These are phyloP conservation scores for Hyperoodon ampullatus DNA, from an alignment of 2,113 vertebrate species.

Conservation along the genomic window DNA sequence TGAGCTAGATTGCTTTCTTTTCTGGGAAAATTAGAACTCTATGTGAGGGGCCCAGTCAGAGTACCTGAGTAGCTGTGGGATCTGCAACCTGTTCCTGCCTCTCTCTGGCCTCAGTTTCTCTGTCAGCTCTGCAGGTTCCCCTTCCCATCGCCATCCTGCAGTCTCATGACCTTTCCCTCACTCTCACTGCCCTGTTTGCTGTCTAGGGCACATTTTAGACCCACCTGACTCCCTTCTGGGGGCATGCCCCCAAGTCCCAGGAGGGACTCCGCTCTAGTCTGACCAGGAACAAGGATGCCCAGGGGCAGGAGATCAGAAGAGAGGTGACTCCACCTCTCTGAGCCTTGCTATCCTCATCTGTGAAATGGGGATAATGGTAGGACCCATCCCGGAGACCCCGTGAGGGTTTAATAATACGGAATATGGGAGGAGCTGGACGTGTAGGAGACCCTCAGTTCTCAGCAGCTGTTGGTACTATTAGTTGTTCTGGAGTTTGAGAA, in stretches of 20 bases:
- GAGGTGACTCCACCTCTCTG: background rate
- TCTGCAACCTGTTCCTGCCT: background rate
- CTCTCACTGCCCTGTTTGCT: background rate
- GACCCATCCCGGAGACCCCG: background rate
- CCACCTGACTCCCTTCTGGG: background rate
- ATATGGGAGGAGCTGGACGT: rapidly evolving
- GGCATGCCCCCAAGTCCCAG: background rate
- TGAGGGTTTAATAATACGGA: background rate
- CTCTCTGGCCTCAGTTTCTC: background rate
- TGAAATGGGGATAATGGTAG: background rate
- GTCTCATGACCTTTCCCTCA: background rate
- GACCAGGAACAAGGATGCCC: background rate
- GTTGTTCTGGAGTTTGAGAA: background rate
- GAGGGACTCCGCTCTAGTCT: no score
- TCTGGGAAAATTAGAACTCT: background rate
- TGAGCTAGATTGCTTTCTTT: background rate
- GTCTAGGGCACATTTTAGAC: background rate
- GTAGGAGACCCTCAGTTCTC: rapidly evolving
- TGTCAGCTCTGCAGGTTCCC: background rate
- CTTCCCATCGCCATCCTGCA: background rate
- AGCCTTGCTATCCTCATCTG: background rate
- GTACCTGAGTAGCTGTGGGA: no score
- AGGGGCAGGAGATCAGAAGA: background rate
- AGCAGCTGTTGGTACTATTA: background rate
- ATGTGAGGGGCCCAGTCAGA: background rate